Base-by-base conservation (phyloP, 2,797 vertebrate species). In the Odontamblyopus rebecca region DNA sequence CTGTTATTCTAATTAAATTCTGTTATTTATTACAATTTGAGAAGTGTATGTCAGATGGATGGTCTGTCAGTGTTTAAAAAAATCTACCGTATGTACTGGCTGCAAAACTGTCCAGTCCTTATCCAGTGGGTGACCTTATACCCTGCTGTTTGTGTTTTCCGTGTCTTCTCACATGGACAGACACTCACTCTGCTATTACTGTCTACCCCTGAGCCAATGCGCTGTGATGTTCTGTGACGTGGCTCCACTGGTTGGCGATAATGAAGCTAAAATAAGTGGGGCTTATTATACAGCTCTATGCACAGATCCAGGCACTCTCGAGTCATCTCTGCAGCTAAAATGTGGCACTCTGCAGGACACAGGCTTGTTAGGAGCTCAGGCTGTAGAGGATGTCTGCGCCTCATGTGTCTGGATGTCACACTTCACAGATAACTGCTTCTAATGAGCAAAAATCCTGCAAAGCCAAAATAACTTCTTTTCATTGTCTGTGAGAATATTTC, bases 191-290 rank as follows among this genome's bases (percentile, higher is more conserved):
- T 81, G 71, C 38, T 79, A 78, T 85, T 83, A 80, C 69, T 67
- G 73, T 82, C 78, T 74, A 69, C 84, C 72, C 85, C 75, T 72
- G 77, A 79, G 75, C 81, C 88, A 81, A 89, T 82, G 87, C 80
- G 70, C 82, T 82, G 72, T 83, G 77, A 86, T 89, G 73, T 82
- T 85, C 69, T 69, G 72, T 69, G 78, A 80, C 79, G 78, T 75
- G 67, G 75, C 70, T 32, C 65, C 82, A 72, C 61, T 74, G 75
- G 69, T 73, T 73, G 78, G 77, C 51, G 57, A 80, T 89, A 87
- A 91, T 85, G 82, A 91, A 83, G 81, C 85, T 82, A 82, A 79
- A 90, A 86, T 88, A 74, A 86, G 84, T 80, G 26, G 85, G 73
- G 85, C 83, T 90, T 86, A 82, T 90, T 89, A 91, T 85, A 71